Evolutionary conservation across 2,888 invertebrate genomes (phyloP), one percentile per base, ranked within the genome.

Genomic region (Endomychus coccineus): DNA sequence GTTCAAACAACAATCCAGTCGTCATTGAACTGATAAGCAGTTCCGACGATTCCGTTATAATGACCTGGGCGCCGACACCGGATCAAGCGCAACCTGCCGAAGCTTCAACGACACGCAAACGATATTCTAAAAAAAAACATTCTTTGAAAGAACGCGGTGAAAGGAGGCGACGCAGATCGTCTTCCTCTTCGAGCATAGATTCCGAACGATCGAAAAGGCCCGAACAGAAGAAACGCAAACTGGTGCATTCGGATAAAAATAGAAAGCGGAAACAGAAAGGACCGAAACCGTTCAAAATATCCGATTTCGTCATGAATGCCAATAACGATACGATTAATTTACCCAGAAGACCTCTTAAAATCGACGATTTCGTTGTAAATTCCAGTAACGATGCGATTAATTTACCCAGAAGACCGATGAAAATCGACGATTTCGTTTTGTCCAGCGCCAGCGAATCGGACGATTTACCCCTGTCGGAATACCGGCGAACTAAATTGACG

Each of bases 31-130:
- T 56, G 1, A 43, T 55, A 6, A 54, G 58, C 22, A 51, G 51
- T 5, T 55, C 58, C 5, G 57, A 60, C 44, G 58, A 59, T 36
- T 56, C 56, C 3, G 56, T 59, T 24, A 49, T 59, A 11, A 51
- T 59, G 16, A 49, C 55, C 9, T 45, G 46, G 35, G 43, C 44
- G 11, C 49, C 53, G n/a, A 43, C 13, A 10, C 13, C n/a, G 27
- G n/a, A n/a, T n/a, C n/a, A n/a, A n/a, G n/a, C n/a, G n/a, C n/a
- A n/a, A n/a, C n/a, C n/a, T n/a, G n/a, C n/a, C n/a, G n/a, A n/a
- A n/a, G n/a, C n/a, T n/a, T n/a, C n/a, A n/a, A n/a, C n/a, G n/a
- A n/a, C n/a, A n/a, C n/a, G n/a, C n/a, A n/a, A n/a, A n/a, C n/a
- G n/a, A n/a, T n/a, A n/a, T n/a, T n/a, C n/a, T n/a, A n/a, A n/a